These are phyloP conservation scores for Tupiocoris notatus DNA, from an alignment of 2,888 invertebrate species.

Conservation along the genomic window DNA sequence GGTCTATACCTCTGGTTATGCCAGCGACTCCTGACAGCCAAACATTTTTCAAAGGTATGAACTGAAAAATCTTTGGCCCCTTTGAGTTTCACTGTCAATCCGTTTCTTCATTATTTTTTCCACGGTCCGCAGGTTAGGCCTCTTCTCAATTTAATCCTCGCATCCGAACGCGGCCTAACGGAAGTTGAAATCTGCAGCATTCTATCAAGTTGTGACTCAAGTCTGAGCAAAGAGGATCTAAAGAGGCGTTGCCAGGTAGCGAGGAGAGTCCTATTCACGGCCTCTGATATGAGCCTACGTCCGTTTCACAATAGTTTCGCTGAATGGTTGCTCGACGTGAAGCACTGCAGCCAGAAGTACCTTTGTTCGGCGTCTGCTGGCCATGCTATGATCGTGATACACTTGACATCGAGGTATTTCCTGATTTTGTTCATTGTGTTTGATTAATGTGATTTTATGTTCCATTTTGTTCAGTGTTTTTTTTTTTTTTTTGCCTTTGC, in stretches of 20 bases:
- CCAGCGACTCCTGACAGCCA: constrained; percentile 84
- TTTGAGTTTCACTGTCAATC: too few relatives aligned
- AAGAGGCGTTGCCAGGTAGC: constrained; percentile 73
- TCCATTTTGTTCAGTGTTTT: too few relatives aligned
- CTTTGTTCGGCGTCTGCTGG: constrained; percentile 84
- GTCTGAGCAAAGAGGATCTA: constrained; percentile 77
- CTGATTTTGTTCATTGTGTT: too few relatives aligned
- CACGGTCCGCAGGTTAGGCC: constrained; percentile 69
- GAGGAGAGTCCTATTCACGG: constrained; percentile 63
- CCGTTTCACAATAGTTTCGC: constrained; percentile 94
- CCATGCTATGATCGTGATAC: constrained; percentile 82
- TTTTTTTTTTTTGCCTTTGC: too few relatives aligned
- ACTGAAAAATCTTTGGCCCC: too few relatives aligned
- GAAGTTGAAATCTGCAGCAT: constrained; percentile 79
- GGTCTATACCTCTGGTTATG: constrained; percentile 94
- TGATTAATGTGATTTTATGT: too few relatives aligned
- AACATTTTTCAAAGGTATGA: constrained; percentile 78
- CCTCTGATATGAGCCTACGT: constrained; percentile 59
- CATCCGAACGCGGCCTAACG: constrained; percentile 80
- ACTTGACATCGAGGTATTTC: constrained; percentile 63
- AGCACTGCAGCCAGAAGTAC: constrained; percentile 94
- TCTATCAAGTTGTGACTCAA: constrained; percentile 74
- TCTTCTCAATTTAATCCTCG: constrained; percentile 81
- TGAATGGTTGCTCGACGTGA: constrained; percentile 94
- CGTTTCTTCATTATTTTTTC: too few relatives aligned